A percentile compares a stretch with the other conserved stretches of the same genome.
phyloP scores from a whole-genome alignment of 2,113 vertebrate species.

The Toxotes chatareus region DNA sequence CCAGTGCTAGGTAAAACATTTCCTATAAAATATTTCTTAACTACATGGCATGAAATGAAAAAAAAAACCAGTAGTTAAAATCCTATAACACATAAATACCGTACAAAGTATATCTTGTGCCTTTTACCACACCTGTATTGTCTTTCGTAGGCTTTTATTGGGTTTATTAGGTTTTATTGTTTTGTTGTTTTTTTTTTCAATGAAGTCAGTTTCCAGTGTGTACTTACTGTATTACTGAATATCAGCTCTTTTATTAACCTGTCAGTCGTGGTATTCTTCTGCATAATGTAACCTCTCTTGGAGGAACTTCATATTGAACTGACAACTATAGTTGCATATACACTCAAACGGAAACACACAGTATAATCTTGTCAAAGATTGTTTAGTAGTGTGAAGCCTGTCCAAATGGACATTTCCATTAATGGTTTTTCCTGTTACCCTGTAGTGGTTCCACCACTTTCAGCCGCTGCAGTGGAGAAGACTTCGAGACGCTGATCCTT shows the following conservation, averaged over 20 bases:
- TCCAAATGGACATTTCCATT: neutral
- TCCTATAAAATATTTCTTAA: neutral
- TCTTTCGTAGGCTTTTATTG: neutral
- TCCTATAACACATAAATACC: neutral
- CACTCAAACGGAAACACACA: neutral
- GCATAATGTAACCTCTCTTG: neutral
- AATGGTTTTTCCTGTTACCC: neutral
- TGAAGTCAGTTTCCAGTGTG: too few relatives aligned
- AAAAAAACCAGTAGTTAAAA: neutral
- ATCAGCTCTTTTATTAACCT: neutral
- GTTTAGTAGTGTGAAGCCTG: neutral
- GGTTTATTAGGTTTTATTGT: too few relatives aligned
- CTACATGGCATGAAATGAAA: neutral
- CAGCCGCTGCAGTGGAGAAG: slow-evolving; percentile 85
- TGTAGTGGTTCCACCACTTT: slow-evolving; percentile 84
- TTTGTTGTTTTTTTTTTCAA: too few relatives aligned
- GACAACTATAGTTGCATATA: neutral
- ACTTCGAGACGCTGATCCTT: slow-evolving; percentile 86
- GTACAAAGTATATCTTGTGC: neutral
- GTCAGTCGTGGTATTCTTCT: neutral
- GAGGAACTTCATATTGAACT: neutral
- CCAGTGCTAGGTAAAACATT: slow-evolving; percentile 79
- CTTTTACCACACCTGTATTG: neutral
- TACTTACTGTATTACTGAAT: too few relatives aligned
- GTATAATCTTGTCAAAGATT: neutral